These are phyloP conservation scores for Coryphaenoides rupestris DNA, from an alignment of 2,113 vertebrate species.

Conservation along the genomic window DNA sequence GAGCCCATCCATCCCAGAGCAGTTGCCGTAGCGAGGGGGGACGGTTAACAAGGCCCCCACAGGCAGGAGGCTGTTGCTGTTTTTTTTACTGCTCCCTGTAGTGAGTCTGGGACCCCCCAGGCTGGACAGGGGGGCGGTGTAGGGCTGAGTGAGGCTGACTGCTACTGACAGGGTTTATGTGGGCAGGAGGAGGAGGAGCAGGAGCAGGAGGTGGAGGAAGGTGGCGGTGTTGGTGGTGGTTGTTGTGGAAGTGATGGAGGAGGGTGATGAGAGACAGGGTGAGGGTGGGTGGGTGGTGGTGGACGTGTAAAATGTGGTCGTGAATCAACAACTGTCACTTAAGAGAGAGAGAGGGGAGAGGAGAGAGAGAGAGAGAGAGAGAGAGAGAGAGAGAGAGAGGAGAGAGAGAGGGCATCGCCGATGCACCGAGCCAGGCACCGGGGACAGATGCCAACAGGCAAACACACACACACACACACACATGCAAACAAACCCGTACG, in stretches of 20 bases:
- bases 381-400: neutral
- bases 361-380: neutral
- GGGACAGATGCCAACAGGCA: neutral
- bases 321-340: conserved; percentile 80
- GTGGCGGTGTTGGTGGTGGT: conserved; percentile 24
- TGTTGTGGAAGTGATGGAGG: conserved; percentile 47
- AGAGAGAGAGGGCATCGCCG: conserved; percentile 7
- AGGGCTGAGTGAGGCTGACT: conserved; percentile 59
- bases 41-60: conserved; percentile 59
- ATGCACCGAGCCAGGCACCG: conserved; percentile 1
- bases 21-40: conserved; percentile 64
- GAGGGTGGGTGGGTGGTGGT: conserved; percentile 37
- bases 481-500: conserved; percentile 23
- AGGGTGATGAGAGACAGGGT: neutral
- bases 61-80: conserved; percentile 41
- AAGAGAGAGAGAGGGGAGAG: conserved; percentile 4
- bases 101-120: conserved; percentile 68
- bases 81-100: conserved; percentile 65
- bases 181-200: conserved; percentile 17
- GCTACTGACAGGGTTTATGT: conserved; percentile 65
- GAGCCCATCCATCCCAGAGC: conserved; percentile 28
- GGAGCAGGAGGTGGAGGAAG: conserved; percentile 9
- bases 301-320: conserved; percentile 56
- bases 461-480: neutral
- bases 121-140: too few relatives aligned